Evolutionary conservation across 1,140 invertebrate genomes (phyloP), one percentile per base, ranked within the genome.

Genomic region (Gonioctena quinquepunctata): DNA sequence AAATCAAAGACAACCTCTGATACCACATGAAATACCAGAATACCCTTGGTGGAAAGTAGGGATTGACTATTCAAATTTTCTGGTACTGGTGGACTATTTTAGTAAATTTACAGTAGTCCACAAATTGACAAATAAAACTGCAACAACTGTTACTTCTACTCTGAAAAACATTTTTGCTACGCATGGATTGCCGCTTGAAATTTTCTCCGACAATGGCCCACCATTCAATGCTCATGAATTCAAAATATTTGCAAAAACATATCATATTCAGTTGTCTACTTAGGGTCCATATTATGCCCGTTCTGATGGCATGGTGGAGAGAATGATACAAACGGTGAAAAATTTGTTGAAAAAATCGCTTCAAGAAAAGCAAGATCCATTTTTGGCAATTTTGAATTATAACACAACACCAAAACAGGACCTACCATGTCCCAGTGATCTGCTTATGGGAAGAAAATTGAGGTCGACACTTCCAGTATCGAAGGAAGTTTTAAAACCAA

Each of bases 121-220:
- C 25, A 69, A 56, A 56, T 2, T 56, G 11, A n/a, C n/a, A n/a
- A n/a, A n/a, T n/a, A n/a, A n/a, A 21, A 49, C 62, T 8, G 8
- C 16, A n/a, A 8, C 22, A n/a, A 22, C 3, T 22, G 48, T 64
- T 4, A 64, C 49, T 11, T n/a, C n/a, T 21, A 3, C 28, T 66
- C 75, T 68, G 26, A 77, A 77, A 59, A 70, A 66, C 26, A 75
- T 81, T 19, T 83, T 85, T 74, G 69, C 81, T n/a, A 52, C 73
- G 26, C 80, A 83, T 72, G 81, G 84, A 13, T 77, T 85, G 23
- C 84, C 82, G 6, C 64, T 68, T 1, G 26, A 70, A 56, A 56
- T 61, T n/a, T 50, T 84, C 1, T 80, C 79, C 4, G 85, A 87
- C 63, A 79, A 82, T 68, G 80, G 79, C n/a, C 70, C 76, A 4